Conservation (phyloP, 2,888 invertebrate species). For the Thera britannica region DNA sequence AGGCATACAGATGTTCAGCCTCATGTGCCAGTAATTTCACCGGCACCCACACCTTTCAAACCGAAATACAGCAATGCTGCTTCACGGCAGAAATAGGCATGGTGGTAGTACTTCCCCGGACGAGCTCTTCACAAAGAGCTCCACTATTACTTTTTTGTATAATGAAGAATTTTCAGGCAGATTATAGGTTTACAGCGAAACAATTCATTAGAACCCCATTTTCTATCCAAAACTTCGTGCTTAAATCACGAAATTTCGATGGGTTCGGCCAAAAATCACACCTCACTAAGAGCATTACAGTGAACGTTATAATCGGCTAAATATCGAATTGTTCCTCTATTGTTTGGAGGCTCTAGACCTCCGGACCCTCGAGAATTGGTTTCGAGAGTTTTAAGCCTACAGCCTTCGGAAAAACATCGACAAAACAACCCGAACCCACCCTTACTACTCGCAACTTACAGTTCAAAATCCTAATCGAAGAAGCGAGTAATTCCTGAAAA, state of each 20-base stretch:
- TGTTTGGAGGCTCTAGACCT: slow-evolving; percentile 78
- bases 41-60: too few species aligned
- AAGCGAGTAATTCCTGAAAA: slow-evolving; percentile 80
- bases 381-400: slow-evolving; percentile 82
- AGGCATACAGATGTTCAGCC: too few species aligned
- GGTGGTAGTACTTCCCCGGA: too few species aligned
- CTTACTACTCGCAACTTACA: slow-evolving; percentile 49
- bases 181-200: slow-evolving; percentile 25
- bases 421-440: slow-evolving; percentile 50
- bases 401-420: slow-evolving; percentile 72
- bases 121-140: too few species aligned
- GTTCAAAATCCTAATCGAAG: slow-evolving; percentile 54
- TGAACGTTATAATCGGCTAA: slow-evolving; percentile 82
- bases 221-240: slow-evolving; percentile 27
- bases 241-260: slow-evolving; percentile 46
- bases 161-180: slow-evolving; percentile 4
- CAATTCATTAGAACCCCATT: slow-evolving; percentile 27
- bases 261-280: slow-evolving; percentile 72
- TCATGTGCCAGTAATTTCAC: too few species aligned
- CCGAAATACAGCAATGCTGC: too few species aligned
- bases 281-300: slow-evolving; percentile 80
- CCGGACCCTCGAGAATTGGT: slow-evolving; percentile 77
- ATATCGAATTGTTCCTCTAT: slow-evolving; percentile 83
- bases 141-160: not conserved
- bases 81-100: too few species aligned